Conservation (phyloP, 1,140 invertebrate genomes). For the Goniozus legneri region DNA sequence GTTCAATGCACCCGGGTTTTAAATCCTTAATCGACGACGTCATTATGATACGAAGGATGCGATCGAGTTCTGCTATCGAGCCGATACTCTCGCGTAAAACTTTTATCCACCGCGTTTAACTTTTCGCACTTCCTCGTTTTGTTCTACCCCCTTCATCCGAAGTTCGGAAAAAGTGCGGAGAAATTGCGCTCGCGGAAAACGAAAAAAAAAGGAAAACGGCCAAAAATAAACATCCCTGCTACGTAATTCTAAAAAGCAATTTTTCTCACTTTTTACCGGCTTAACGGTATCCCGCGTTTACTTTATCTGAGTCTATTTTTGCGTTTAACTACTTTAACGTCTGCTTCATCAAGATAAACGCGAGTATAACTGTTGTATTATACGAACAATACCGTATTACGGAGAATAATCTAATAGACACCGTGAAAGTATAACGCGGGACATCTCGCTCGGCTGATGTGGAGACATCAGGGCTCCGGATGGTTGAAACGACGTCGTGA, state of each 20-base stretch:
- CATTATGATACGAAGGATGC: constrained; percentile 22
- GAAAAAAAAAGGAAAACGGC: neutral
- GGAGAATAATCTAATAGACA: neutral
- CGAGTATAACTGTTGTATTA: neutral
- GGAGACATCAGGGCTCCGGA: constrained; percentile 22
- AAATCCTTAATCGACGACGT: constrained; percentile 26
- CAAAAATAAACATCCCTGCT: too few relatives aligned
- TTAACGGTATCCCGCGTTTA: too few relatives aligned
- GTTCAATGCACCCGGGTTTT: too few relatives aligned
- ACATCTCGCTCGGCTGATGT: constrained; percentile 16
- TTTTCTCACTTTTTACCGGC: too few relatives aligned
- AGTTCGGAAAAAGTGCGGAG: neutral
- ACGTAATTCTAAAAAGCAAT: too few relatives aligned
- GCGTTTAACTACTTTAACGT: too few relatives aligned
- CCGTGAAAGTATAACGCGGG: neutral
- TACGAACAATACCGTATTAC: neutral
- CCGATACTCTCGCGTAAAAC: too few relatives aligned
- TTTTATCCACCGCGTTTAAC: neutral
- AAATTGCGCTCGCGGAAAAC: neutral
- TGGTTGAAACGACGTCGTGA: constrained; percentile 20
- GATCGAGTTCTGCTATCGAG: too few relatives aligned
- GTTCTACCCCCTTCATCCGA: neutral
- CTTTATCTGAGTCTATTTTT: too few relatives aligned
- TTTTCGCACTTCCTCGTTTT: neutral
- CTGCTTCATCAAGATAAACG: neutral